These are phyloP conservation scores for Drosophila macrospina DNA, from an alignment of 2,888 invertebrate species.

Conservation along the genomic window DNA sequence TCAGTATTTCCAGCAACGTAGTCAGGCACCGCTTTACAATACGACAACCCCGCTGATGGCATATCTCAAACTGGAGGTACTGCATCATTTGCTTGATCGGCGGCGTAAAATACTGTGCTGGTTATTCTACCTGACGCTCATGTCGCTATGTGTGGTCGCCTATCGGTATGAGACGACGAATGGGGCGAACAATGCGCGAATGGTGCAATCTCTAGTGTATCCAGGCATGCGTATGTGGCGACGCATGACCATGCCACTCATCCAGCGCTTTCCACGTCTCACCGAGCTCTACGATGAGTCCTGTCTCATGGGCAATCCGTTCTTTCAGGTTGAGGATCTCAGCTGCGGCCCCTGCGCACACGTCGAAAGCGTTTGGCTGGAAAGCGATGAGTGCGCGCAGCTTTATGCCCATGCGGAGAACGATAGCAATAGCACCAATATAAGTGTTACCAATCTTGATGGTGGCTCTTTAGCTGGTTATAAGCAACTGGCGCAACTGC, in stretches of 20 bases:
- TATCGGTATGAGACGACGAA: slow-evolving; percentile 79
- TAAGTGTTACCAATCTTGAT: slow-evolving; percentile 2
- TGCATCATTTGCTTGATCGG: slow-evolving; percentile 85
- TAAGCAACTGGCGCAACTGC: slow-evolving; percentile 36
- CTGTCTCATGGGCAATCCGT: slow-evolving; percentile 93
- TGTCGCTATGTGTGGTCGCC: slow-evolving; percentile 82
- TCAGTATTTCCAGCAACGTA: slow-evolving; percentile 86
- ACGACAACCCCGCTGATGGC: slow-evolving; percentile 72
- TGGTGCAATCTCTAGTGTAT: slow-evolving; percentile 90
- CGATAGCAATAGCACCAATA: background rate
- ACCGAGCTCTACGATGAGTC: slow-evolving; percentile 93
- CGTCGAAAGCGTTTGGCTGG: slow-evolving; percentile 87
- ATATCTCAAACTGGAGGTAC: slow-evolving; percentile 84
- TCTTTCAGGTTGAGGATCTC: slow-evolving; percentile 92
- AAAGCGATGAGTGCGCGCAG: slow-evolving; percentile 60
- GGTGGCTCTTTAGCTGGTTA: slow-evolving; percentile 6
- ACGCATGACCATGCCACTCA: slow-evolving; percentile 91
- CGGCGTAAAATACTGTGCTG: slow-evolving; percentile 84
- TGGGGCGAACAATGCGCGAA: slow-evolving; percentile 50
- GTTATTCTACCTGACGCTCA: slow-evolving; percentile 80
- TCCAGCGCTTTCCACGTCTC: slow-evolving; percentile 90
- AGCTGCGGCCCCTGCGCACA: slow-evolving; percentile 94
- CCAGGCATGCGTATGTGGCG: slow-evolving; percentile 91
- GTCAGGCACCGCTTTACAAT: slow-evolving; percentile 30
- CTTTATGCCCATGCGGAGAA: slow-evolving; percentile 20